A percentile compares a stretch with the other conserved stretches of the same genome.
Conservation (phyloP, 1,140 invertebrate genomes). For the Bacillus rossius region DNA sequence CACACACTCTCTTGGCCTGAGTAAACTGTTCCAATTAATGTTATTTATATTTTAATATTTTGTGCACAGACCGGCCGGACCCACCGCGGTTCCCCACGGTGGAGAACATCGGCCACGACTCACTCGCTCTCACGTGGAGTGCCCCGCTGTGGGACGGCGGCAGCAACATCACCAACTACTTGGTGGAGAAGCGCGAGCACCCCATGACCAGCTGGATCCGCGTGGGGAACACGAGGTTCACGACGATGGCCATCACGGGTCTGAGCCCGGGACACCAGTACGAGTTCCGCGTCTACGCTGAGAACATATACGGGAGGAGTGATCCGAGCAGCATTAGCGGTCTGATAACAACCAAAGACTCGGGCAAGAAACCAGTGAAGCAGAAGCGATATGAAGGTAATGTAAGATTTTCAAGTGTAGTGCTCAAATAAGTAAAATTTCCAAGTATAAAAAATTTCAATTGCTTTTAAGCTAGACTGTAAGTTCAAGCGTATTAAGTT, state of each 20-base stretch:
- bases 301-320: constrained; percentile 95
- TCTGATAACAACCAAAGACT: constrained; percentile 76
- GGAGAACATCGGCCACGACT: constrained; percentile 84
- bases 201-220: constrained; percentile 93
- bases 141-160: constrained; percentile 90
- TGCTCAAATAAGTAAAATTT: background rate
- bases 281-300: constrained; percentile 93
- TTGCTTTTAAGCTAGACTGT: no score
- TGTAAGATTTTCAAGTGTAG: background rate
- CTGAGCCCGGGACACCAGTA: constrained; percentile 89
- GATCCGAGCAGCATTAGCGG: constrained; percentile 83
- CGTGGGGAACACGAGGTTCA: constrained; percentile 90
- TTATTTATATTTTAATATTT: no score
- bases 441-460: background rate
- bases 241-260: constrained; percentile 83
- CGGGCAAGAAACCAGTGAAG: constrained; percentile 67
- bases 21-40: no score
- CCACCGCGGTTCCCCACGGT: constrained; percentile 86
- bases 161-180: constrained; percentile 91
- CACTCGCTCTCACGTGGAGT: constrained; percentile 86
- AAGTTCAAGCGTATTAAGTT: no score
- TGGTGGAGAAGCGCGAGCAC: constrained; percentile 91
- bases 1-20: no score
- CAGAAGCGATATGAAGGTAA: constrained; percentile 68
- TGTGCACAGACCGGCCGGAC: constrained; percentile 79